Percentiles rank a stretch among this genome's conserved stretches.
phyloP scores from a whole-genome alignment of 2,113 vertebrate species.

The Crotalus helleri region DNA sequence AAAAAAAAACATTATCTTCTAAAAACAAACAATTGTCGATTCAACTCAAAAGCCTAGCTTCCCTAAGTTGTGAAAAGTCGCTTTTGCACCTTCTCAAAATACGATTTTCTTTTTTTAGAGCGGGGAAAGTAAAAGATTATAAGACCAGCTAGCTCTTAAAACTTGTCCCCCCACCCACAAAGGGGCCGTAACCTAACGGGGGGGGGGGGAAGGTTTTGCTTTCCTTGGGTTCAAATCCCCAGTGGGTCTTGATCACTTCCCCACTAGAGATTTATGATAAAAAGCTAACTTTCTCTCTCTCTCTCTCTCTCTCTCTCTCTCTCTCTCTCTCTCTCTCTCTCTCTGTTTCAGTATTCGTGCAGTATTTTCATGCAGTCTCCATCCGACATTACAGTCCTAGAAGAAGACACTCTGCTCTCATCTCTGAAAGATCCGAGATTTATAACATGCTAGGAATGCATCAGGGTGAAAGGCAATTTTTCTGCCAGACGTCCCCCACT shows the following conservation, averaged over 20 bases:
- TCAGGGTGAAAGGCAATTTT: slow-evolving; percentile 77
- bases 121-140: neutral
- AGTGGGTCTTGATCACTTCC: slow-evolving; percentile 35
- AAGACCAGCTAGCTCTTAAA: slow-evolving; percentile 19
- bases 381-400: slow-evolving; percentile 63
- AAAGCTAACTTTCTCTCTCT: slow-evolving; percentile 64
- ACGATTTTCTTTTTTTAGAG: accelerated
- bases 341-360: neutral
- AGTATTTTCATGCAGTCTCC: slow-evolving; percentile 59
- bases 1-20: neutral
- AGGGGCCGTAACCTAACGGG: slow-evolving; percentile 16
- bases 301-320: slow-evolving; percentile 37
- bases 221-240: neutral
- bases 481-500: slow-evolving; percentile 78
- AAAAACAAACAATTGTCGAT: neutral
- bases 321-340: too few species aligned
- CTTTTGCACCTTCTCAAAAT: neutral
- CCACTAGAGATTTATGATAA: slow-evolving; percentile 63
- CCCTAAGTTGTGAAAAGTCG: neutral
- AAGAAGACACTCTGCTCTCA: slow-evolving; percentile 65
- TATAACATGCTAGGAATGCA: slow-evolving; percentile 70
- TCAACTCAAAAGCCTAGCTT: neutral
- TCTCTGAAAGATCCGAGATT: slow-evolving; percentile 73
- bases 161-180: neutral
- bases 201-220: neutral